Conservation (phyloP, 2,888 invertebrate species). For the Azorinus chamasolen region DNA sequence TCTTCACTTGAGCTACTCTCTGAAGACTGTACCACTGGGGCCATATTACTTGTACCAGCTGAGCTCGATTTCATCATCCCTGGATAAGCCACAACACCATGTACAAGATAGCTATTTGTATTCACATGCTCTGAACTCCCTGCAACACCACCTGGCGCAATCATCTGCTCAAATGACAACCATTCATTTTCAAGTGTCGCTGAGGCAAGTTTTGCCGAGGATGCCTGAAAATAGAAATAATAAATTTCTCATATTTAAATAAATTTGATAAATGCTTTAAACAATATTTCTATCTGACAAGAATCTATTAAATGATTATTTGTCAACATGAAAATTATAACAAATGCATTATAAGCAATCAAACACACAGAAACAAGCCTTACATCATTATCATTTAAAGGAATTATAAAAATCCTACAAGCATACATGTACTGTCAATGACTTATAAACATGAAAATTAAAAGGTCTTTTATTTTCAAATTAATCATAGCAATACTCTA, state of each 20-base stretch:
- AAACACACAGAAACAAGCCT: too few relatives aligned
- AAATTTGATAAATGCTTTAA: too few relatives aligned
- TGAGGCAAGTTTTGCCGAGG: conserved; percentile 5
- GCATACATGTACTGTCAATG: too few relatives aligned
- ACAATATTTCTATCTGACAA: too few relatives aligned
- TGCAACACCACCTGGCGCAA: conserved; percentile 58
- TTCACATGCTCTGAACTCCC: conserved; percentile 40
- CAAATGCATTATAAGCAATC: background rate
- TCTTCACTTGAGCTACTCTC: conserved; percentile 39
- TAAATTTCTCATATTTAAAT: background rate
- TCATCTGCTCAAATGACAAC: conserved; percentile 81
- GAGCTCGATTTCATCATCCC: conserved; percentile 42
- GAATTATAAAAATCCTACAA: too few relatives aligned
- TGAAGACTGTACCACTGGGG: conserved; percentile 43
- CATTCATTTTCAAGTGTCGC: conserved; percentile 71
- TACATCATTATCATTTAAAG: too few relatives aligned
- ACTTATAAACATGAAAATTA: too few relatives aligned
- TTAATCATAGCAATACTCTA: too few relatives aligned
- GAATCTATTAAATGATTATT: too few relatives aligned
- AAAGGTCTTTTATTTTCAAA: too few relatives aligned
- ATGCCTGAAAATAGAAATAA: conserved; percentile 7
- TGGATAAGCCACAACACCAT: conserved; percentile 66
- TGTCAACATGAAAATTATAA: too few relatives aligned
- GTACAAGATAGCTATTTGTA: conserved; percentile 51
- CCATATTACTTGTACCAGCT: conserved; percentile 16